Evolutionary conservation across 2,797 vertebrate genomes (phyloP), one percentile per base, ranked within the genome.

Genomic region (Loris lydekkerianus): DNA sequence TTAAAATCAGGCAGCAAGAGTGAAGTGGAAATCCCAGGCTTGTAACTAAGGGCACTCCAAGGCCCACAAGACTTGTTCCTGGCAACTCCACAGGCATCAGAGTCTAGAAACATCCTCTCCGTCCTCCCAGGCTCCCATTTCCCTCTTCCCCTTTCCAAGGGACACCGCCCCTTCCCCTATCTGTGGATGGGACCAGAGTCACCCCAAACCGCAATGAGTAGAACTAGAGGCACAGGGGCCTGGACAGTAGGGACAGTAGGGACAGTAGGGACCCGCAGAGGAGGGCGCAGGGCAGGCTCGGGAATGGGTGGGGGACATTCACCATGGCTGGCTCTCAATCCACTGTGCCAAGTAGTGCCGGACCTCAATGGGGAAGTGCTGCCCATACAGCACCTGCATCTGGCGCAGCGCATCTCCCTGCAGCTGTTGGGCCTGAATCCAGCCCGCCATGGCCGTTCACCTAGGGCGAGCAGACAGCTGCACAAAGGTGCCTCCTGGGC

Each of bases 401-500:
- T 99, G 99, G 97, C 99, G 99, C 92, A 99, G 98, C 1, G 99
- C 99, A 76, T 99, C 99, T 56, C 99, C 99, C 97, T 99, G 99
- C 60, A 99, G 98, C 98, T 99, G 99, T 98, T 99, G 99, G 95
- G 99, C 99, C 98, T 99, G 99, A 97, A 99, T 99, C 99, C 99
- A 99, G 98, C 99, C 99, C 0, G 99, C 99, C 99, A 99, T 99
- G 98, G 98, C 98, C 98, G 97, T 98, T 97, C 87, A 95, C 97
- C 97, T 97, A 72, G 81, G 61, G 46, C 3, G 27, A 95, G 69
- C 7, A 31, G 49, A 76, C 11, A 5, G 46, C 67, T 77, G 29
- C 72, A 78, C 72, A 78, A 29, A 20, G 43, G 40, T 0, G 18
- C 34, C 69, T 53, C 61, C 49, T 46, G 10, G 2, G 18, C 69